Evolutionary conservation across 2,888 invertebrate species (phyloP), one percentile per base, ranked within the genome.

Genomic region (Eupithecia subfuscata): DNA sequence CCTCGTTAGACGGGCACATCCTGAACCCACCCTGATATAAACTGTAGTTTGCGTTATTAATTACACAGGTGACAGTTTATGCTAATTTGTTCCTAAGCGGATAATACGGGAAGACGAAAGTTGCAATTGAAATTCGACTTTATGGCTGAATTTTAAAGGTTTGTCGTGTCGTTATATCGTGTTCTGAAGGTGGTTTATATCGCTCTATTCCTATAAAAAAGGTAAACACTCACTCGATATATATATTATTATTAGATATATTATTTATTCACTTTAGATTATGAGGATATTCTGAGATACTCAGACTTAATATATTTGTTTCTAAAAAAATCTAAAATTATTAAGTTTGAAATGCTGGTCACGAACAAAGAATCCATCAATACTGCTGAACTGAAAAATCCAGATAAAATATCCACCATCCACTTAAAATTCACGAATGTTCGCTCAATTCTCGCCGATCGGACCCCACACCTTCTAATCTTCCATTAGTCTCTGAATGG

Each of bases 1-100:
- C 85, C 85, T 88, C 86, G 87, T 89, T 88, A 87, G 83, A 84
- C 85, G 84, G 85, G 76, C 78, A 80, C 80, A 80, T 81, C 78
- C 76, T 81, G 77, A 79, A 75, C 76, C 72, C 74, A 60, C 71
- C 75, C 69, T 73, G 75, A 79, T 74, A 77, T 81, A 79, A 79
- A 78, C 75, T 78, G 76, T 74, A 77, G 77, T 76, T 73, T 74
- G 60, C 70, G 74, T 81, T 78, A 79, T 79, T 79, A 78, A 78
- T 78, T 75, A 77, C 77, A 77, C 73, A 75, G 77, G 73, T 77
- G 77, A 70, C 75, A 77, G 77, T 77, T 77, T 77, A 77, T 75
- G 75, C 70, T 77, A 73, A 77, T 77, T 77, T 75, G 73, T 75
- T 77, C 65, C 74, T 73, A 73, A 75, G 75, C 73, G 69, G 70